Evolutionary conservation across 1,140 invertebrate genomes (phyloP).

Genomic region (Drosophila ambigua): DNA sequence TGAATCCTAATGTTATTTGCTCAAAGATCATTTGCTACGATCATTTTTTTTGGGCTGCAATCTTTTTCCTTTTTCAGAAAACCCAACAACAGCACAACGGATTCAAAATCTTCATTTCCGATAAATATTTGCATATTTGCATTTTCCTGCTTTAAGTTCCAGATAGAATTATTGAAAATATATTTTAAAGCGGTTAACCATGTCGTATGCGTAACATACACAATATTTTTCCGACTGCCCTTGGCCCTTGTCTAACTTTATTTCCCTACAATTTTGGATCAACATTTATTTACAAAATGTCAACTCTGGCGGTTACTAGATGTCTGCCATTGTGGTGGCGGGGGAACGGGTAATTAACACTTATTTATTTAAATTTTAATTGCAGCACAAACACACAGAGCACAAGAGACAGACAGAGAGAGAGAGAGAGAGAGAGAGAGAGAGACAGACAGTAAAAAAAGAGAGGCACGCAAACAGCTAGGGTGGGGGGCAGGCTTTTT

Average conservation of each 20-base stretch:
- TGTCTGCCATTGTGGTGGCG: constrained; percentile 3
- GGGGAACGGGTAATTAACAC: constrained; percentile 25
- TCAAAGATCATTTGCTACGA: no score
- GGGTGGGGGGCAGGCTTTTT: not conserved
- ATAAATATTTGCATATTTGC: no score
- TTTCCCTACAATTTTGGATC: not conserved
- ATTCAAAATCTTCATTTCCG: no score
- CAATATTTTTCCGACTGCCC: not conserved
- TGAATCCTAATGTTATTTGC: no score
- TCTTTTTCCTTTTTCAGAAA: no score
- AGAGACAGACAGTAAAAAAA: not conserved
- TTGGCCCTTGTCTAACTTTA: not conserved
- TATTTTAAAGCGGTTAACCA: not conserved
- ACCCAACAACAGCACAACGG: no score
- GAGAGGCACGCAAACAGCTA: constrained; percentile 7
- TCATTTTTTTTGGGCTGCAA: no score
- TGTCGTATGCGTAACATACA: constrained; percentile 1
- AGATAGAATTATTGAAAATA: no score
- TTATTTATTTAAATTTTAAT: constrained; percentile 50
- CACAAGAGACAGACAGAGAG: not conserved
- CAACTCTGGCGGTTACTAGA: not conserved
- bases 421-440: not conserved
- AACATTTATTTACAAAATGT: constrained; percentile 15
- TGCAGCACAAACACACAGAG: constrained; percentile 13
- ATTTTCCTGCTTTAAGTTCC: no score